phyloP scores from a whole-genome alignment of 2,113 vertebrate species.

The Nicator chloris region DNA sequence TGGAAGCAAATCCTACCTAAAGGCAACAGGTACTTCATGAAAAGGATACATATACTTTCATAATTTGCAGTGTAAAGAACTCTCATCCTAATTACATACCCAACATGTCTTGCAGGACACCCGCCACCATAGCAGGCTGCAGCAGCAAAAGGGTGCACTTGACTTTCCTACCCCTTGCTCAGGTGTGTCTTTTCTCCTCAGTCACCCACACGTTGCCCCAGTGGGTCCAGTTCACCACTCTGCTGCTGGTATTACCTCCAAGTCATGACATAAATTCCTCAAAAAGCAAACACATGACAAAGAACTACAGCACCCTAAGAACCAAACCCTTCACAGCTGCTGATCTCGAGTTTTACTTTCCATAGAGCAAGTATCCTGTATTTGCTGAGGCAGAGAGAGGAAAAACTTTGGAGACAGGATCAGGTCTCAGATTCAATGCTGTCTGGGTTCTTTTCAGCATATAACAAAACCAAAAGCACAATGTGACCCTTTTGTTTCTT shows the following conservation, averaged over 20 bases:
- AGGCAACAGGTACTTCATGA: neutral
- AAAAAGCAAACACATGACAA: neutral
- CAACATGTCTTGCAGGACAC: neutral
- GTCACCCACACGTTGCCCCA: rapidly evolving
- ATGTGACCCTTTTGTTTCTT: neutral
- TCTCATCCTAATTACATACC: neutral
- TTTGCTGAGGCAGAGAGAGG: neutral
- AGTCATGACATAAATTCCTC: neutral
- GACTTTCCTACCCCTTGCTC: neutral
- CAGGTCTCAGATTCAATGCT: neutral
- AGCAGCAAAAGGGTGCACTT: neutral
- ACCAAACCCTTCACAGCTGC: neutral
- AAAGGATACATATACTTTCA: neutral
- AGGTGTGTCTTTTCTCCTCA: neutral
- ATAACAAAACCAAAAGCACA: neutral
- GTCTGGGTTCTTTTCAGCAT: neutral
- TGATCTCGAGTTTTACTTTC: neutral
- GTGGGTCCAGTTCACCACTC: neutral
- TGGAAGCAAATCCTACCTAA: neutral
- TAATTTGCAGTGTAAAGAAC: neutral
- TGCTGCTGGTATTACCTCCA: neutral
- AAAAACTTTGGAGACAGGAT: neutral
- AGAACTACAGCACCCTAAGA: neutral
- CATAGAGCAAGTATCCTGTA: neutral
- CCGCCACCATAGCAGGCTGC: neutral